Evolutionary conservation across 2,797 vertebrate genomes (phyloP), one percentile per base, ranked within the genome.

Genomic region (Serranus cabrilla): DNA sequence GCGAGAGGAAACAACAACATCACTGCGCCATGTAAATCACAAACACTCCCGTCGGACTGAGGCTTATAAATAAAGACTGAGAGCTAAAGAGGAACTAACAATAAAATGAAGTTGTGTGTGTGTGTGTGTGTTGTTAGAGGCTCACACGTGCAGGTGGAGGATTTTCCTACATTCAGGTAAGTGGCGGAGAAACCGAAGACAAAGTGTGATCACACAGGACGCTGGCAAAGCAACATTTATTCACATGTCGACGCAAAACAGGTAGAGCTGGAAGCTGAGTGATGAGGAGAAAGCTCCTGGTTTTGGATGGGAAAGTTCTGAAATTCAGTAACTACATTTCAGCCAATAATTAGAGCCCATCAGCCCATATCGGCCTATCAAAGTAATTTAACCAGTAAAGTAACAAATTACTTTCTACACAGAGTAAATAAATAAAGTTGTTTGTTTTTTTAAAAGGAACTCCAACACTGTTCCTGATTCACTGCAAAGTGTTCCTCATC

Each of bases 31-130:
- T 87, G 83, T 81, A 89, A 89, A 90, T 87, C 68, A 80, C 63
- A 50, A 88, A 80, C 74, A 14, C 68, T 86, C 84, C 82, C 81
- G 78, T 78, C 74, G 69, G 83, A 84, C 78, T 66, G 60, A 60
- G 46, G 73, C 76, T 87, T 88, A 91, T 86, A 87, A 89, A 86
- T 77, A 83, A 72, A 81, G 50, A 81, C 45, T 52, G 80, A 66
- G 20, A 1, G 50, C 58, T 56, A 60, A 5, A 37, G 51, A 62
- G 46, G 58, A 70, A 68, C 21, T 42, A 40, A 8, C 7, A 25
- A 17, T 42, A 23, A 76, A 21, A 39, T 52, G 0, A 77, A 49
- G 57, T 16, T 67, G 37, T 25, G 6, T 23, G 59, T 21, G 52
- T 21, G 52, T 18, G 43, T 18, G 34, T 7, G 34, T 5, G 23